These are phyloP conservation scores for Mythimna lalbum DNA, from an alignment of 2,888 invertebrate species.

Conservation along the genomic window DNA sequence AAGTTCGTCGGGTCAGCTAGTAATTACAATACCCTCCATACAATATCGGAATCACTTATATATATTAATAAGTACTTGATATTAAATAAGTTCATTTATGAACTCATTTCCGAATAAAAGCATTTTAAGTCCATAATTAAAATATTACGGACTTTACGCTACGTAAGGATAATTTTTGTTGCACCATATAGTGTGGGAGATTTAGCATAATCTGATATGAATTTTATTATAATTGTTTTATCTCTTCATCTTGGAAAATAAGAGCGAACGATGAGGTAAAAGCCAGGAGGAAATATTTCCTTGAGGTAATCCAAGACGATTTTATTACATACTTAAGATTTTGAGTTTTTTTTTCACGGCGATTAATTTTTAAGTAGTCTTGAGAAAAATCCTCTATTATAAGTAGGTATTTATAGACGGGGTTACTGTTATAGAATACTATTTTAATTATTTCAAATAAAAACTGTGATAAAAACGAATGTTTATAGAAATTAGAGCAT, in stretches of 20 bases:
- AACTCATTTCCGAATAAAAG: too few relatives aligned
- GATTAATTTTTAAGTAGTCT: neutral
- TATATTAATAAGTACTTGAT: too few relatives aligned
- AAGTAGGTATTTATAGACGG: constrained; percentile 34
- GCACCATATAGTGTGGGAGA: neutral
- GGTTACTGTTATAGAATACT: constrained; percentile 25
- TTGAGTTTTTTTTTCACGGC: neutral
- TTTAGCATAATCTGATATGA: neutral
- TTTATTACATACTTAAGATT: neutral
- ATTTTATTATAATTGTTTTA: neutral
- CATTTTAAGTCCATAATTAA: too few relatives aligned
- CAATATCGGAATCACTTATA: too few relatives aligned
- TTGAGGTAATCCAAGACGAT: constrained; percentile 8
- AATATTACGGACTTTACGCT: too few relatives aligned
- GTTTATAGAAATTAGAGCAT: constrained; percentile 43
- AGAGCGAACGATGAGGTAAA: constrained; percentile 23
- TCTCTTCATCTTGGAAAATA: constrained; percentile 9
- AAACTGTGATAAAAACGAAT: constrained; percentile 37
- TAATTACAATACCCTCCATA: too few relatives aligned
- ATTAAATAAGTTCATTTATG: too few relatives aligned
- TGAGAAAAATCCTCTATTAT: constrained; percentile 6
- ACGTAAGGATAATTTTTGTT: neutral
- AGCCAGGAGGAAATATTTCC: constrained; percentile 8
- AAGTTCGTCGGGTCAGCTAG: too few relatives aligned
- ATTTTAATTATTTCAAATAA: constrained; percentile 33